Evolutionary conservation across 2,888 invertebrate genomes (phyloP).

Genomic region (Urechis unicinctus): DNA sequence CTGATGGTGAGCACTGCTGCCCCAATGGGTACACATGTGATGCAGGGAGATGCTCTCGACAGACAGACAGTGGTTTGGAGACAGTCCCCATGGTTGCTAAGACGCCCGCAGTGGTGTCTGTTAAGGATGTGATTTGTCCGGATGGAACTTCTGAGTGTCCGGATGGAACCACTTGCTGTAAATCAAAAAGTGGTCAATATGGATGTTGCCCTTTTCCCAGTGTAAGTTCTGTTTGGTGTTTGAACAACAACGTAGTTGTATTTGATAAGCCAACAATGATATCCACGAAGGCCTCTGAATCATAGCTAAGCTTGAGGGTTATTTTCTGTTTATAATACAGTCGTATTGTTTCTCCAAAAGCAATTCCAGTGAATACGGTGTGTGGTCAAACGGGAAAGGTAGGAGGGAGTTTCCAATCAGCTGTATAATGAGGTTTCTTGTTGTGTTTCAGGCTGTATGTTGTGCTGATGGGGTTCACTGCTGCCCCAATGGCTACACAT

Average conservation of each 20-base stretch:
- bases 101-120: neutral
- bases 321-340: too few species aligned
- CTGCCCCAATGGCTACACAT: slow-evolving; percentile 23
- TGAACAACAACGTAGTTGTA: too few species aligned
- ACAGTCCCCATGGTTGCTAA: neutral
- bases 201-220: slow-evolving; percentile 22
- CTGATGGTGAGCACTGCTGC: slow-evolving; percentile 28
- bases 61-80: too few species aligned
- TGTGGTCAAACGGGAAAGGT: neutral
- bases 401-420: too few species aligned
- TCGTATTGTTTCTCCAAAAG: too few species aligned
- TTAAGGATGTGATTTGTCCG: slow-evolving; percentile 7
- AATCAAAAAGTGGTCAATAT: slow-evolving; percentile 10
- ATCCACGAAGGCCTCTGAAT: too few species aligned
- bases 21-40: slow-evolving; percentile 20
- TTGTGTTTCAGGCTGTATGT: slow-evolving; percentile 21
- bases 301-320: too few species aligned
- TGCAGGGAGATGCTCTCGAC: too few species aligned
- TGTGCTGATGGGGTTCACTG: slow-evolving; percentile 28
- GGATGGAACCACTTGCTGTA: slow-evolving; percentile 20
- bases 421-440: too few species aligned
- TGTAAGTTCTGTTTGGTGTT: too few species aligned
- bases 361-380: too few species aligned
- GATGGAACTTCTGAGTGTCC: slow-evolving; percentile 12
- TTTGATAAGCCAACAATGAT: too few species aligned